Evolutionary conservation across 2,888 invertebrate species (phyloP), one percentile per base, ranked within the genome.

Genomic region (Pomacea canaliculata): DNA sequence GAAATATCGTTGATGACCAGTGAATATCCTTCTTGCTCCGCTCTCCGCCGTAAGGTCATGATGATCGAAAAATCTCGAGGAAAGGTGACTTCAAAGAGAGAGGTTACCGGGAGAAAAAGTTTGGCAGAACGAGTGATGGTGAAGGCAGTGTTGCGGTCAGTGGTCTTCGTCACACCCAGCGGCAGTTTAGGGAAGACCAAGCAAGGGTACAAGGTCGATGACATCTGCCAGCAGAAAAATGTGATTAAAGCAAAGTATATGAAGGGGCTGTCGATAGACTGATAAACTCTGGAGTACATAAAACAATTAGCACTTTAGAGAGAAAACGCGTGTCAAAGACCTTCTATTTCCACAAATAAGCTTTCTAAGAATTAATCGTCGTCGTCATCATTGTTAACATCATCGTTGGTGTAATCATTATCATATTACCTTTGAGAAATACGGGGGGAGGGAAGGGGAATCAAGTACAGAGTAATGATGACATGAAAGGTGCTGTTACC

Each of bases 41-140:
- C 69, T n/a, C 63, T 69, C 51, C 85, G 79, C 73, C 82, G 83
- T 7, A 84, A 76, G 10, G 86, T 85, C 73, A 86, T 75, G 16
- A 87, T 70, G 49, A 89, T 72, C 16, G 88, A 85, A 76, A 88
- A 87, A 48, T 85, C 81, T 23, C 78, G 78, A 59, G 89, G 89
- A 80, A 88, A 85, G 18, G 72, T 80, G 23, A 80, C 73, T n/a
- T 83, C 80, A 77, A 81, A 87, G 37, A 88, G 75, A 9, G 76
- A 79, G 3, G 85, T 79, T n/a, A 85, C 78, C 4, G 85, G 86
- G 8, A 83, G 72, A 70, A 82, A 86, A n/a, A 88, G 80, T 74
- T 85, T 84, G 19, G 88, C 85, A 37, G 79, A 78, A 23, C 79
- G 67, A 63, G 82, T 84, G 71, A 89, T 82, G 73, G 81, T 79